A percentile compares a stretch with the other conserved stretches of the same genome.
Evolutionary conservation across 1,140 invertebrate genomes (phyloP).

Genomic region (Bombus consobrinus): DNA sequence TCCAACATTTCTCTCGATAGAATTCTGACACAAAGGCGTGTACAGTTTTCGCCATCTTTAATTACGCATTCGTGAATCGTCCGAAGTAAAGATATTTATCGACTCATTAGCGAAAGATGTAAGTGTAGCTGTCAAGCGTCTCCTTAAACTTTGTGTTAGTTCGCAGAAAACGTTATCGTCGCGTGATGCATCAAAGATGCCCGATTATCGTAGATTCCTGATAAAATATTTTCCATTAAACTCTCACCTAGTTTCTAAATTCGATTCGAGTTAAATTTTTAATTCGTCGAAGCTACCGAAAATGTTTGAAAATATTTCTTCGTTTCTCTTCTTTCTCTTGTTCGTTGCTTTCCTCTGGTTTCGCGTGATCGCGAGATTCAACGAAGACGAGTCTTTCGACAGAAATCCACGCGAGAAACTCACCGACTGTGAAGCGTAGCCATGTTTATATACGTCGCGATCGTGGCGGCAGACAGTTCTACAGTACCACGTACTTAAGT

Average conservation of each 20-base stretch:
- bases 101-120: not conserved
- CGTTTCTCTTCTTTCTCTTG: too few species aligned
- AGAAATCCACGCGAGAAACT: not conserved
- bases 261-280: too few species aligned
- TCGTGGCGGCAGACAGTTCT: not conserved
- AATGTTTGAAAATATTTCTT: not conserved
- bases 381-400: not conserved
- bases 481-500: constrained; percentile 5
- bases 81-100: not conserved
- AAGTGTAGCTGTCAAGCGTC: too few species aligned
- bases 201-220: too few species aligned
- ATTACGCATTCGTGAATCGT: not conserved
- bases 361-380: not conserved
- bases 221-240: too few species aligned
- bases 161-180: too few species aligned
- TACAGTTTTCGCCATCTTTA: not conserved
- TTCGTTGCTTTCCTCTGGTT: too few species aligned
- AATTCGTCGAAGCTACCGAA: too few species aligned
- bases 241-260: too few species aligned
- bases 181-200: too few species aligned
- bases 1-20: too few species aligned
- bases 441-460: constrained; percentile 5
- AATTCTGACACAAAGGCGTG: not conserved
- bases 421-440: not conserved
- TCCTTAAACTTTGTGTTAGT: too few species aligned